Percentiles rank a stretch among this genome's conserved stretches.
These are phyloP conservation scores for Beris chalybata DNA, from an alignment of 2,888 invertebrate genomes.

Conservation along the genomic window DNA sequence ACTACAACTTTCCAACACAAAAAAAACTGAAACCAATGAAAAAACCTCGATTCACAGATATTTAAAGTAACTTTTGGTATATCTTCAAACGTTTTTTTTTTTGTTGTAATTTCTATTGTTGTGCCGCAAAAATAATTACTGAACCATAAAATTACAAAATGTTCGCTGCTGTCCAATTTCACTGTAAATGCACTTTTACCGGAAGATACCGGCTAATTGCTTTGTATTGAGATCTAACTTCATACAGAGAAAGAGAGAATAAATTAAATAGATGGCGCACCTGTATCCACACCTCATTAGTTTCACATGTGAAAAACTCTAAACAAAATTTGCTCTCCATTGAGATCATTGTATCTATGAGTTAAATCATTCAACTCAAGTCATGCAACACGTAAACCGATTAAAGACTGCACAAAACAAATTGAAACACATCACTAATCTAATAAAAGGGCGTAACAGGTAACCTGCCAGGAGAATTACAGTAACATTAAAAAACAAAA, in stretches of 20 bases:
- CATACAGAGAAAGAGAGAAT: constrained; percentile 5
- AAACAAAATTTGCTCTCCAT: neutral
- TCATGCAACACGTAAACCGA: too few relatives aligned
- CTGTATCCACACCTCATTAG: constrained; percentile 31
- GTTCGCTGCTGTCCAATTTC: constrained; percentile 18
- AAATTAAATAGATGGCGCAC: constrained; percentile 5
- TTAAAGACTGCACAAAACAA: too few relatives aligned
- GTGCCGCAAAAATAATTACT: constrained; percentile 26
- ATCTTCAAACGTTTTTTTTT: constrained; percentile 3
- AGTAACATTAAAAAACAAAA: too few relatives aligned
- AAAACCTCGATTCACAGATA: constrained; percentile 18
- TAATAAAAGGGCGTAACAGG: too few relatives aligned
- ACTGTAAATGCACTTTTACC: constrained; percentile 34
- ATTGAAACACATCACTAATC: too few relatives aligned
- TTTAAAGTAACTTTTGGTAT: constrained; percentile 11
- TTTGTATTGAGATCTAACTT: neutral
- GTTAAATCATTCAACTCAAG: too few relatives aligned
- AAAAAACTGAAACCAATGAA: neutral
- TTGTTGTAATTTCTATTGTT: constrained; percentile 23
- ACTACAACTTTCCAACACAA: neutral
- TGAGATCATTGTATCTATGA: too few relatives aligned
- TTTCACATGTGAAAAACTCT: constrained; percentile 6
- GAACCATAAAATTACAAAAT: constrained; percentile 30
- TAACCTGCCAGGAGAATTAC: too few relatives aligned
- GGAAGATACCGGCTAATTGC: constrained; percentile 32